A percentile compares a stretch with the other conserved stretches of the same genome.
Evolutionary conservation across 2,113 vertebrate genomes (phyloP).

Genomic region (Indicator indicator): DNA sequence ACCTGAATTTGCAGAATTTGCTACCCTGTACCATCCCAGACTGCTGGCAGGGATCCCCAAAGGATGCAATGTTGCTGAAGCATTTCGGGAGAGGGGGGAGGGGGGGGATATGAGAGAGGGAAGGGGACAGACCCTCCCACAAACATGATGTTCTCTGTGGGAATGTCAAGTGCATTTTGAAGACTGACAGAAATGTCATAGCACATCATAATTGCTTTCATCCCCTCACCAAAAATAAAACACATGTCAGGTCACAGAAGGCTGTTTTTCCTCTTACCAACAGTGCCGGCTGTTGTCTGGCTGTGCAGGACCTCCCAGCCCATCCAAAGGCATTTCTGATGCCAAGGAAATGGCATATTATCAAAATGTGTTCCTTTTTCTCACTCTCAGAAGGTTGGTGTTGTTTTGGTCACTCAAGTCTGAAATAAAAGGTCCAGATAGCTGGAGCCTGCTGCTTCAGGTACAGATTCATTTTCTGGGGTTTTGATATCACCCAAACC

Average conservation of each 20-base stretch:
- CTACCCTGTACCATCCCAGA: background rate
- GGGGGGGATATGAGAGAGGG: background rate
- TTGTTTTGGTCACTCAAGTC: background rate
- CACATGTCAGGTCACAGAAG: constrained; percentile 43
- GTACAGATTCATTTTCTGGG: constrained; percentile 1
- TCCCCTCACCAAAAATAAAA: constrained; percentile 39
- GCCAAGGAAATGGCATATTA: background rate
- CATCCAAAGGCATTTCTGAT: background rate
- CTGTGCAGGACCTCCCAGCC: constrained; percentile 11
- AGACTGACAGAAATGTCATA: constrained; percentile 25
- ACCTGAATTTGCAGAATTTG: background rate
- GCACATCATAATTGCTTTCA: constrained; percentile 9
- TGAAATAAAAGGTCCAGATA: background rate
- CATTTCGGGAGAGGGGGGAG: background rate
- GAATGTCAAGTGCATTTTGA: background rate
- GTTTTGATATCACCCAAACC: background rate
- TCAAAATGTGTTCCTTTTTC: background rate
- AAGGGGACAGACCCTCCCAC: background rate
- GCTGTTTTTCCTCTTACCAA: background rate
- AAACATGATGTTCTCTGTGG: background rate
- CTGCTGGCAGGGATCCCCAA: accelerated
- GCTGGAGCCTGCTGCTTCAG: background rate
- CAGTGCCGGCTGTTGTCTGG: constrained; percentile 16
- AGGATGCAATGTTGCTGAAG: background rate
- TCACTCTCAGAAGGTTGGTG: background rate